phyloP scores from a whole-genome alignment of 1,140 invertebrate genomes.

The Drosophila erecta region DNA sequence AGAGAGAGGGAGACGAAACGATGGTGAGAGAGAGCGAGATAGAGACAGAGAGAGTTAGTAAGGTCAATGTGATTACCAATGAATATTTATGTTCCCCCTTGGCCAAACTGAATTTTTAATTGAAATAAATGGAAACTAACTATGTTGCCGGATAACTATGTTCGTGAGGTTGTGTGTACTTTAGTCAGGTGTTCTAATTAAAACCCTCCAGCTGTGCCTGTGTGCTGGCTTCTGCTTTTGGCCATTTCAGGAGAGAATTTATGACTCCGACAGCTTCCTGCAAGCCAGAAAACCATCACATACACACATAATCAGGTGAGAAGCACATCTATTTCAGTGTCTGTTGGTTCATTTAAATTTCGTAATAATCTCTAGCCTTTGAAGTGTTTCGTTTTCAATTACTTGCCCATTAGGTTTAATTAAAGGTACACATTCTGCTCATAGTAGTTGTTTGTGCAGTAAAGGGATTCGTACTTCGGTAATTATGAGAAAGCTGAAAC shows the following conservation, averaged over 20 bases:
- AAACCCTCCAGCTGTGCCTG: constrained; percentile 55
- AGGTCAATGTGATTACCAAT: constrained; percentile 62
- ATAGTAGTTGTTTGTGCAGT: neutral
- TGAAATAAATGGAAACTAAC: constrained; percentile 68
- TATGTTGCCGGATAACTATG: constrained; percentile 41
- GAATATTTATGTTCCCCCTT: constrained; percentile 61
- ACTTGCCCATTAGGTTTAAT: constrained; percentile 36
- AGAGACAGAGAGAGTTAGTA: constrained; percentile 4
- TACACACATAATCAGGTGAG: constrained; percentile 5
- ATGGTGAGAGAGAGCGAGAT: constrained; percentile 3
- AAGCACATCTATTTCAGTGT: neutral
- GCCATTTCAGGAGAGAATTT: constrained; percentile 53
- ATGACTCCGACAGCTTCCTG: constrained; percentile 42
- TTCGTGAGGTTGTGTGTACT: constrained; percentile 14
- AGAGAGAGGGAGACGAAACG: neutral
- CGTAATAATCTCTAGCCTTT: constrained; percentile 30
- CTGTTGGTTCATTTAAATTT: constrained; percentile 30
- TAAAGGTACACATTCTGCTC: constrained; percentile 15
- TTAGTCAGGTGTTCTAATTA: constrained; percentile 62
- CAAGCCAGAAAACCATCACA: constrained; percentile 14
- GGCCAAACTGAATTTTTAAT: constrained; percentile 63
- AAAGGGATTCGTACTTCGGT: neutral
- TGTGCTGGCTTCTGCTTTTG: constrained; percentile 10
- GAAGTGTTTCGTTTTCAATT: constrained; percentile 54
- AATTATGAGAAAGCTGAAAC: neutral